Evolutionary conservation across 2,797 vertebrate species (phyloP), one percentile per base, ranked within the genome.

Genomic region (Prionace glauca): DNA sequence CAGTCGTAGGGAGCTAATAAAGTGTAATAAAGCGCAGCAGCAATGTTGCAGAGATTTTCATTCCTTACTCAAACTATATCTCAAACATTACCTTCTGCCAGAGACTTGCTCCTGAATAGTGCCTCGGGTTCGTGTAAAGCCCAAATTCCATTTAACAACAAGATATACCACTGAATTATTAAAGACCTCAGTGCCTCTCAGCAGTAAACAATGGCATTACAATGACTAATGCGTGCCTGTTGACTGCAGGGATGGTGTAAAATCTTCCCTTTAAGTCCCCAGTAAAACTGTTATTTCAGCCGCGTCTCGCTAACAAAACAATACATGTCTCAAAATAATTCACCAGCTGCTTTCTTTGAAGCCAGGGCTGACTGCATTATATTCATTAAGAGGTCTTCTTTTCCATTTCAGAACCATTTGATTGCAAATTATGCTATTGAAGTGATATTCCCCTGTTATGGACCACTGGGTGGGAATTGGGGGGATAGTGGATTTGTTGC

Each of bases 131-230:
- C 93, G 60, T 95, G 41, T 77, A 74, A 95, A 95, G 41, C 45
- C 93, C 71, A 56, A 77, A 56, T 95, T 95, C 72, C 45, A 95
- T 56, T 95, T 95, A 77, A 74, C 69, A 77, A 74, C 26, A 72
- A 74, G 93, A 92, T 92, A 74, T 56, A 77, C 41, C 32, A 77
- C 8, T 95, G 45, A 95, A 95, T 95, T 95, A 95, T 50, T 95
- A 74, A 95, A 77, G 26, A 56, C 45, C 72, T 95, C 45, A 10
- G 67, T 77, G 93, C 71, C 69, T 77, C 26, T 95, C 36, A 77
- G 93, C 93, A 56, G 29, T 72, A 56, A 77, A 95, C 93, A 95
- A 56, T 60, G 69, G 71, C 41, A 95, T 95, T 95, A 77, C 93
- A 95, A 74, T 95, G 71, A 74, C 45, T 77, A 77, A 95, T 74